Conservation (phyloP, 92 coral and sea anemone species). For the Zoanthus solanderi region DNA sequence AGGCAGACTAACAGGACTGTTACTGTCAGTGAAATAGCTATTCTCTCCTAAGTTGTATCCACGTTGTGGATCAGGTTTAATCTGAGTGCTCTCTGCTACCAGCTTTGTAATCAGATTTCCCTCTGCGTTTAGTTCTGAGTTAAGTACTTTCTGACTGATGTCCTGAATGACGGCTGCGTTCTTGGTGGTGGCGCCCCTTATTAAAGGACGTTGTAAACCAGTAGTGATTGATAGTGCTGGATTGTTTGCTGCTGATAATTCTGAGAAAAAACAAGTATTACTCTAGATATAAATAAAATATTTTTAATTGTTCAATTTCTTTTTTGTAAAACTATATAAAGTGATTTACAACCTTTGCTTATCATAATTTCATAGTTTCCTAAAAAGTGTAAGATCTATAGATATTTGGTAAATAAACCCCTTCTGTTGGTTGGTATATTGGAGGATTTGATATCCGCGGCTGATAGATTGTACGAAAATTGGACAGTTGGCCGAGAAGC, state of each 20-base stretch:
- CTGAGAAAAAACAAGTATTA: neutral
- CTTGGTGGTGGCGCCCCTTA: neutral
- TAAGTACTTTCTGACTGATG: slow-evolving; percentile 17
- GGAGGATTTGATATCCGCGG: no score
- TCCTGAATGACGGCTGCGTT: slow-evolving; percentile 13
- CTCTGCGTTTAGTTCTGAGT: slow-evolving; percentile 43
- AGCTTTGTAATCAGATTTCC: slow-evolving; percentile 30
- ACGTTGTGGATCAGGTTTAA: slow-evolving; percentile 27
- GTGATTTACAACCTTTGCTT: no score
- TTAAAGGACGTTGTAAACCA: neutral
- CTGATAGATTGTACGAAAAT: no score
- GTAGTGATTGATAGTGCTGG: neutral
- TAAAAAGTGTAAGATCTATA: no score
- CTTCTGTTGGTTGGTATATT: no score
- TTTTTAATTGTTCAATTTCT: no score
- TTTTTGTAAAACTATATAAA: no score
- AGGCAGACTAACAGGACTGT: slow-evolving; percentile 27
- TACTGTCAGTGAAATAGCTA: slow-evolving; percentile 30
- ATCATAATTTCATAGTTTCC: no score
- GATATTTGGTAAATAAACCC: no score
- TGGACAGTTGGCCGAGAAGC: no score
- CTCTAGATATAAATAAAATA: no score
- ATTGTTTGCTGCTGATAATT: neutral
- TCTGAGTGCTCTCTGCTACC: slow-evolving; percentile 29
- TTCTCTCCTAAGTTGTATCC: slow-evolving; percentile 32